phyloP scores from a whole-genome alignment of 2,888 invertebrate species.

The Heliconius sara region DNA sequence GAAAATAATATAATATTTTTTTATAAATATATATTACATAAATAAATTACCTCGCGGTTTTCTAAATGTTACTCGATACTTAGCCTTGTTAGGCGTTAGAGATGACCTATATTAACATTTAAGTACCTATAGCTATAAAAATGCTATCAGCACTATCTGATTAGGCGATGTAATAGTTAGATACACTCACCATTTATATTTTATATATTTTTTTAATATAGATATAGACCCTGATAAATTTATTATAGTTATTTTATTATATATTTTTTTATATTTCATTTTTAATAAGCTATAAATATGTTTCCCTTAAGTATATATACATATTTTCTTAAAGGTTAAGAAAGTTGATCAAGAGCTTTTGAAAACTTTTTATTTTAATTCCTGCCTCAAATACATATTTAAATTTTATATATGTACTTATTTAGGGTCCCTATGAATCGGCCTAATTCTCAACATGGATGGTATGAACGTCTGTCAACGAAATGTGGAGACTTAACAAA shows the following conservation, averaged over 20 bases:
- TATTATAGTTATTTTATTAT: too few relatives aligned
- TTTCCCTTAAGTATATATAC: too few relatives aligned
- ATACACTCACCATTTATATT: too few relatives aligned
- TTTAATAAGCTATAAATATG: neutral
- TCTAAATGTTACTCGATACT: conserved; percentile 34
- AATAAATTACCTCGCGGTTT: conserved; percentile 32
- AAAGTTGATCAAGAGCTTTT: too few relatives aligned
- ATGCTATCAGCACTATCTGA: neutral
- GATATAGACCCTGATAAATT: too few relatives aligned
- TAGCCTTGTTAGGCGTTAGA: conserved; percentile 32
- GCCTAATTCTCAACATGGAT: too few relatives aligned
- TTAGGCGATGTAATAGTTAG: neutral
- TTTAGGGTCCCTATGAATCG: too few relatives aligned
- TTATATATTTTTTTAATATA: too few relatives aligned
- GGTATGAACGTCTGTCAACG: neutral
- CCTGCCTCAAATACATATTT: too few relatives aligned
- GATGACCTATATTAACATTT: conserved; percentile 28
- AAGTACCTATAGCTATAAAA: conserved; percentile 1
- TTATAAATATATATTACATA: neutral
- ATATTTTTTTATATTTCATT: neutral
- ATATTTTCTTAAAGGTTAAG: too few relatives aligned
- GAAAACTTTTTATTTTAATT: too few relatives aligned
- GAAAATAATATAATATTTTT: neutral
- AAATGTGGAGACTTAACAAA: neutral
- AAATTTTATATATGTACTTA: too few relatives aligned